These are phyloP conservation scores for Drosophila kurseongensis DNA, from an alignment of 1,140 invertebrate genomes.

Conservation along the genomic window DNA sequence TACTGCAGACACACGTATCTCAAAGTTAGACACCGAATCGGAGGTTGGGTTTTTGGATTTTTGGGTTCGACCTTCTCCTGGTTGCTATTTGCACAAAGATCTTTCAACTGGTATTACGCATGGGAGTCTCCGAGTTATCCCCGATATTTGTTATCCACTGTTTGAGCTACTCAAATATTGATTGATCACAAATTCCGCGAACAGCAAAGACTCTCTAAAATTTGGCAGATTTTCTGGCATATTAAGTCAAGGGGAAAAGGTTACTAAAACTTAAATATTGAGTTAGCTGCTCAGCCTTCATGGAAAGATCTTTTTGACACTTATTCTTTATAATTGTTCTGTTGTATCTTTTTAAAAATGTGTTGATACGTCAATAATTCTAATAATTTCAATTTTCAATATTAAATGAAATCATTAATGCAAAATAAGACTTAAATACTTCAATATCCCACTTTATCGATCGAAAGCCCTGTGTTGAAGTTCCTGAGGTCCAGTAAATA, in stretches of 20 bases:
- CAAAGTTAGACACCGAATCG: slow-evolving; percentile 29
- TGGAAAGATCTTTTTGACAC: too few relatives aligned
- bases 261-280: slow-evolving; percentile 2
- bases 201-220: slow-evolving; percentile 20
- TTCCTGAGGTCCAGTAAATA: background rate
- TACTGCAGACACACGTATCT: slow-evolving; percentile 18
- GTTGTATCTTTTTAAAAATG: too few relatives aligned
- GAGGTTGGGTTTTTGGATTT: background rate
- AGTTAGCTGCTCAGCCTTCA: background rate
- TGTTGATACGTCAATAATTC: too few relatives aligned
- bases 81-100: slow-evolving; percentile 49
- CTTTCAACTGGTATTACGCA: slow-evolving; percentile 65
- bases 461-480: background rate
- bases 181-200: slow-evolving; percentile 47
- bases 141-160: slow-evolving; percentile 31
- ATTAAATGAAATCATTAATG: too few relatives aligned
- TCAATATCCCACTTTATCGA: background rate
- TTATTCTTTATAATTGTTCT: too few relatives aligned
- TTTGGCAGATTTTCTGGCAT: slow-evolving; percentile 7
- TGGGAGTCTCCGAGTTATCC: slow-evolving; percentile 44
- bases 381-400: too few relatives aligned
- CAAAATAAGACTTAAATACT: too few relatives aligned
- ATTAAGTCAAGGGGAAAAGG: slow-evolving; percentile 2
- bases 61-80: slow-evolving; percentile 43
- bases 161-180: slow-evolving; percentile 54